Evolutionary conservation across 2,888 invertebrate genomes (phyloP).

Genomic region (Pandemis cinnamomeana): DNA sequence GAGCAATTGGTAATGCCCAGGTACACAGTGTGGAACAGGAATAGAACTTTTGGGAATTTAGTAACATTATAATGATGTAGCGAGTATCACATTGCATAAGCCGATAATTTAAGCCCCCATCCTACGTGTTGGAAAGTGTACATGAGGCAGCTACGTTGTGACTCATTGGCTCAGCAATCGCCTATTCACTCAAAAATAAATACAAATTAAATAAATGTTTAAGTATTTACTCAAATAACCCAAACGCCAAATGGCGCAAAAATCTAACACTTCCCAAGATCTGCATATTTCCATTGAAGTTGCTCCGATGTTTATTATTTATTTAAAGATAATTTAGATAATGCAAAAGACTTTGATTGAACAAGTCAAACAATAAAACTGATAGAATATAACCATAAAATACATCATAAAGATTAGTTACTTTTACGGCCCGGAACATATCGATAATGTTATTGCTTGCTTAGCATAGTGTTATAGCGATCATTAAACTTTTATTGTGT

Average conservation of each 20-base stretch:
- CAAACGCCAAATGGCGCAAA: too few species aligned
- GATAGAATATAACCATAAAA: conserved; percentile 26
- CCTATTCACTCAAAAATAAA: too few species aligned
- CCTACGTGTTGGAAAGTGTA: too few species aligned
- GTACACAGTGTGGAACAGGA: conserved; percentile 5
- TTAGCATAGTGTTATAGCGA: conserved; percentile 30
- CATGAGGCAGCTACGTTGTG: too few species aligned
- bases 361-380: conserved; percentile 2
- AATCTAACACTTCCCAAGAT: too few species aligned
- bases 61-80: neutral
- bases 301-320: neutral
- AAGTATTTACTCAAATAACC: too few species aligned
- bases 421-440: conserved; percentile 34
- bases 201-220: too few species aligned
- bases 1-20: conserved; percentile 5
- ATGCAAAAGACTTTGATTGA: neutral
- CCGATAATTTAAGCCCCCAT: too few species aligned
- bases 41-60: conserved; percentile 20
- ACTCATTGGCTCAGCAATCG: too few species aligned
- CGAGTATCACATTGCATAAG: too few species aligned
- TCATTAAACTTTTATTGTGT: conserved; percentile 35
- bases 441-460: conserved; percentile 32
- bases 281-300: too few species aligned
- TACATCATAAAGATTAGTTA: conserved; percentile 27
- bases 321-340: neutral